Conservation (phyloP, 2,888 invertebrate genomes). For the Scelioninae gen. 2 region DNA sequence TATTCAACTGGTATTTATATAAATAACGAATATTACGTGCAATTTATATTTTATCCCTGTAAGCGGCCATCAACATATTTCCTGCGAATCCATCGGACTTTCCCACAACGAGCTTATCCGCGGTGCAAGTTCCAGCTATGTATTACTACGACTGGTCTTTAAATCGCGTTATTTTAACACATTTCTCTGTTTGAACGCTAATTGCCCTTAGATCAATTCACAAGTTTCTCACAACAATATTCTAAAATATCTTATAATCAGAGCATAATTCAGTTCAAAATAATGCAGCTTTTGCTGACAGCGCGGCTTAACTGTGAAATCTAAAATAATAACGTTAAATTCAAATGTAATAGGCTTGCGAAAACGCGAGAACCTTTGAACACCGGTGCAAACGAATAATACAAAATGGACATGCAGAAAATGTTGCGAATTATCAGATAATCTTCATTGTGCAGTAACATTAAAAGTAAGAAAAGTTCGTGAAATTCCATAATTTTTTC, state of each 20-base stretch:
- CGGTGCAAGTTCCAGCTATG: conserved; percentile 6
- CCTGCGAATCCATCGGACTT: conserved; percentile 12
- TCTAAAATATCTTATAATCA: conserved; percentile 46
- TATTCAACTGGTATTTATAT: no score
- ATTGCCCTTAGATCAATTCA: conserved; percentile 23
- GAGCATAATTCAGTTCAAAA: conserved; percentile 32
- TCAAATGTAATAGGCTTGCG: conserved; percentile 20
- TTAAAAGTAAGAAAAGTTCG: no score
- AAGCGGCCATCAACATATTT: no score
- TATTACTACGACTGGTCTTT: conserved; percentile 23
- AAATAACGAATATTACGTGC: no score
- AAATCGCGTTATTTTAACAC: conserved; percentile 36
- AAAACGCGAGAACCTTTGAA: no score
- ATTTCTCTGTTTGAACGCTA: conserved; percentile 40
- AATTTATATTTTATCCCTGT: no score
- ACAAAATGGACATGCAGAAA: no score
- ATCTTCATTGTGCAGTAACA: no score
- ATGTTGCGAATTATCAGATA: no score
- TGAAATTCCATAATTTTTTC: no score
- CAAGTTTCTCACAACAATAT: conserved; percentile 44
- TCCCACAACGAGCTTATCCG: conserved; percentile 41
- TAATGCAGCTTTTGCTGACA: conserved; percentile 20
- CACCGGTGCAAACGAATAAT: no score
- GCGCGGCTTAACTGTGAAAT: conserved; percentile 36
- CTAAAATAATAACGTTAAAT: conserved; percentile 36